Evolutionary conservation across 2,888 invertebrate genomes (phyloP).

Genomic region (Adineta ricciae): DNA sequence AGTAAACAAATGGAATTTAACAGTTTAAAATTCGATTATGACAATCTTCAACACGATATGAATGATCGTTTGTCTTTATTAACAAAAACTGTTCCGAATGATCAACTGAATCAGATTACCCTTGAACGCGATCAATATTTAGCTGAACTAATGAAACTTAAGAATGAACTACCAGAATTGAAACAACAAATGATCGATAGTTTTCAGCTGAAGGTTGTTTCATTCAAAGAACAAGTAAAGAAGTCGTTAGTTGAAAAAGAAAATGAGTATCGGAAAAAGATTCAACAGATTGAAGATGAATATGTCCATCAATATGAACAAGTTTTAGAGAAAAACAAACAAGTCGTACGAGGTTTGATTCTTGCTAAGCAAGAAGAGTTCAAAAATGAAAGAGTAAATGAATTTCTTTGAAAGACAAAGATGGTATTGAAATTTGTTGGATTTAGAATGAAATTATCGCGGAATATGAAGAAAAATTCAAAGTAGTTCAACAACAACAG

Average conservation of each 20-base stretch:
- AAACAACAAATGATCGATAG: slow-evolving; percentile 17
- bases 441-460: neutral
- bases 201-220: neutral
- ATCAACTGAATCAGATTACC: neutral
- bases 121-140: neutral
- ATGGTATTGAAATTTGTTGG: neutral
- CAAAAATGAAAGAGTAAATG: neutral
- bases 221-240: neutral
- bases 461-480: neutral
- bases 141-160: neutral
- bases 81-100: neutral
- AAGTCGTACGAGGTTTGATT: neutral
- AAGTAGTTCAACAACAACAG: neutral
- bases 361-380: neutral
- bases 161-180: neutral
- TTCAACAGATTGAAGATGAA: neutral
- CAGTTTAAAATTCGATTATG: slow-evolving; percentile 6
- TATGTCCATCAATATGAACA: neutral
- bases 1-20: slow-evolving; percentile 6
- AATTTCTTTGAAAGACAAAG: neutral
- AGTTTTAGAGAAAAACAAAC: neutral
- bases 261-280: neutral
- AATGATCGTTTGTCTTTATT: neutral
- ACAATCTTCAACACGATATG: neutral
- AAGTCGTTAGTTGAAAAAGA: neutral